These are phyloP conservation scores for Erynnis tages DNA, from an alignment of 2,888 invertebrate genomes.

Conservation along the genomic window DNA sequence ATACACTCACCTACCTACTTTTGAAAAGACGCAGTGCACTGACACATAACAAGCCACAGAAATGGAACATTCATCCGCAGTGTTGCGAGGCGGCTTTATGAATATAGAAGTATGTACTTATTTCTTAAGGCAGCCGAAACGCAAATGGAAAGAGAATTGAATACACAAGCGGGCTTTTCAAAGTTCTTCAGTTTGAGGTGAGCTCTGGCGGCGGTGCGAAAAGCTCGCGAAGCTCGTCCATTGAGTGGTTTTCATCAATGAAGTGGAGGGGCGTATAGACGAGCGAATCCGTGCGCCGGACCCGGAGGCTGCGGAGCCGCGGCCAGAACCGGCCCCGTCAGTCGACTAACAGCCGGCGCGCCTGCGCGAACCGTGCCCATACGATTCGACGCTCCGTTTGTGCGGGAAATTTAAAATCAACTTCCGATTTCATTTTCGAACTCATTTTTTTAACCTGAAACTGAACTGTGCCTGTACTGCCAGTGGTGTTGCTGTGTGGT, in stretches of 20 bases:
- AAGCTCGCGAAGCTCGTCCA: slow-evolving; percentile 45
- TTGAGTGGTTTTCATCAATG: slow-evolving; percentile 73
- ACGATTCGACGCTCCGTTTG: slow-evolving; percentile 40
- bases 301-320: too few relatives aligned
- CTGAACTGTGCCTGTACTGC: slow-evolving; percentile 46
- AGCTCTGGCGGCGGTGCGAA: slow-evolving; percentile 29
- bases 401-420: slow-evolving; percentile 66
- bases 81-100: slow-evolving; percentile 10
- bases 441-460: slow-evolving; percentile 35
- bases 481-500: slow-evolving; percentile 53
- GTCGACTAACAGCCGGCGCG: slow-evolving; percentile 55
- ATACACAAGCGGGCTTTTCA: slow-evolving; percentile 19
- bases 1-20: slow-evolving; percentile 2
- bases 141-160: slow-evolving; percentile 23
- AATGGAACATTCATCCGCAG: slow-evolving; percentile 2
- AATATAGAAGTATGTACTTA: slow-evolving; percentile 20
- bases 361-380: slow-evolving; percentile 48
- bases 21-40: slow-evolving; percentile 11
- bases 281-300: slow-evolving; percentile 51
- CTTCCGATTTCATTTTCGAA: slow-evolving; percentile 40
- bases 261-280: slow-evolving; percentile 62
- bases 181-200: slow-evolving; percentile 10
- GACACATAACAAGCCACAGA: slow-evolving; percentile 7
- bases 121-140: slow-evolving; percentile 14
- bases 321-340: slow-evolving; percentile 38